Conservation (phyloP, 2,113 vertebrate species). For the Gnathonemus echidnorhynchus region DNA sequence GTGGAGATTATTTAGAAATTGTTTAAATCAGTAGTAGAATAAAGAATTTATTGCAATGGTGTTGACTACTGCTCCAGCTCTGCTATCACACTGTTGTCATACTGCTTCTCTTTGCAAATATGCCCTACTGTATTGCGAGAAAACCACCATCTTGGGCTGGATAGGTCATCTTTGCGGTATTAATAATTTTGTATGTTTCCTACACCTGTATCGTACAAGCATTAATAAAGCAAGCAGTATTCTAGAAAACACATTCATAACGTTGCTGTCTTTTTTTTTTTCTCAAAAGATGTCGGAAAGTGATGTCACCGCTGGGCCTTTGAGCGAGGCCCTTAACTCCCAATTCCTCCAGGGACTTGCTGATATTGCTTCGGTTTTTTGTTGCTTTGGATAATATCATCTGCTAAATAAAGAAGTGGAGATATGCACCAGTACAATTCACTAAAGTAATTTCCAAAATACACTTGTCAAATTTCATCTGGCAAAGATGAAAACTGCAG, state of each 20-base stretch:
- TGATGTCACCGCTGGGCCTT: not conserved
- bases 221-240: conserved; percentile 30
- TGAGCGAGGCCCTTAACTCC: not conserved
- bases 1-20: not conserved
- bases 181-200: not conserved
- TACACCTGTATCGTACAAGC: not conserved
- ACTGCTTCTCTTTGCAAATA: not conserved
- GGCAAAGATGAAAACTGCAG: not conserved
- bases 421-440: not conserved
- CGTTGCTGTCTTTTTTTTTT: not conserved
- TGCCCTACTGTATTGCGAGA: not conserved
- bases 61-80: not conserved
- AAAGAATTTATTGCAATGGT: not conserved
- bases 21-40: not conserved
- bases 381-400: not conserved
- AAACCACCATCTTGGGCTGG: no score
- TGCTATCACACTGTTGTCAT: not conserved
- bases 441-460: not conserved
- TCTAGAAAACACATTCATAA: not conserved
- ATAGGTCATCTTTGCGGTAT: not conserved
- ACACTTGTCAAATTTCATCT: not conserved
- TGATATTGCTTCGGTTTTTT: not conserved
- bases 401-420: not conserved
- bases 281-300: not conserved
- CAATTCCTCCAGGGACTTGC: not conserved